A percentile compares a stretch with the other conserved stretches of the same genome.
Conservation (phyloP, 2,113 vertebrate species). For the Thryonomys swinderianus region DNA sequence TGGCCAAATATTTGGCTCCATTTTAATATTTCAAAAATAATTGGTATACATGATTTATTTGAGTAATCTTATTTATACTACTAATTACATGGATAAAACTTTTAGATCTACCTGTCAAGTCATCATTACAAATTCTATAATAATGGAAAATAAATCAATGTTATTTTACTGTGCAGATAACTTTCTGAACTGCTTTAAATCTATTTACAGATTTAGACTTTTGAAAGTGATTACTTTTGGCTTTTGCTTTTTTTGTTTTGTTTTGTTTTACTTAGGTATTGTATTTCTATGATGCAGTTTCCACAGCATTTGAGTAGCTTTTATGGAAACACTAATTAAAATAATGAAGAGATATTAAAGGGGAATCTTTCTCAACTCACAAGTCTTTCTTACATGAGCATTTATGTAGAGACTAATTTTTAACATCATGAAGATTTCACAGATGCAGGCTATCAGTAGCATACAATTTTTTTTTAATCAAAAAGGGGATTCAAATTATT, state of each 20-base stretch:
- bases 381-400: not conserved
- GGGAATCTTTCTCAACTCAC: not conserved
- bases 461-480: not conserved
- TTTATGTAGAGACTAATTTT: not conserved
- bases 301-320: not conserved
- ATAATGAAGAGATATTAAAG: not conserved
- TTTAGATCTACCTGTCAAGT: conserved; percentile 36
- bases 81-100: not conserved
- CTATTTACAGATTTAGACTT: conserved; percentile 12
- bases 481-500: conserved; percentile 16
- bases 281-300: not conserved
- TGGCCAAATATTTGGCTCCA: not conserved
- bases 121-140: conserved; percentile 49
- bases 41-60: conserved; percentile 39
- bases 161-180: not conserved
- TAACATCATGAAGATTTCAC: conserved; percentile 10
- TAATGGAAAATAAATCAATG: conserved; percentile 46
- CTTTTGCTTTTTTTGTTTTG: not conserved
- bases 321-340: conserved; percentile 24
- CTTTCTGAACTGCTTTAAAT: not conserved
- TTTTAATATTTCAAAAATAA: conserved; percentile 59
- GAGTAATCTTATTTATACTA: conserved; percentile 41
- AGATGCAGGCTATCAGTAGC: not conserved
- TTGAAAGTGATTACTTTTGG: not conserved
- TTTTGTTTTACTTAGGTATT: not conserved